phyloP scores from a whole-genome alignment of 1,140 invertebrate genomes.

The Eubasilissa regina region DNA sequence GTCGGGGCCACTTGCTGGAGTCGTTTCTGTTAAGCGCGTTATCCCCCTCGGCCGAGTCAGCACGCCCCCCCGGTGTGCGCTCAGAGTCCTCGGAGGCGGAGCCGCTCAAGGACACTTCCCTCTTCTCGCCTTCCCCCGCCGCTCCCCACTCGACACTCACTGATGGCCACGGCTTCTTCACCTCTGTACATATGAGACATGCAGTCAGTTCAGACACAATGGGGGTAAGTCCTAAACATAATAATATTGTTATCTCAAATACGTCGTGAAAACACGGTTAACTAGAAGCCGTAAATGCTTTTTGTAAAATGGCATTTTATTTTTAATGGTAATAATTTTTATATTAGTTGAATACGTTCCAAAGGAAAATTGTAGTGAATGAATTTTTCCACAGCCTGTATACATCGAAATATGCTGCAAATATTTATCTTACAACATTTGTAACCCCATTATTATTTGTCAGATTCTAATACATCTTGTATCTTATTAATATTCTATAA shows the following conservation, averaged over 20 bases:
- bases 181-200: conserved; percentile 28
- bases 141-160: not conserved
- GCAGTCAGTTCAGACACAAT: too few species aligned
- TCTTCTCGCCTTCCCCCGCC: conserved; percentile 83
- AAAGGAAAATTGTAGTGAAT: not conserved
- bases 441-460: too few species aligned
- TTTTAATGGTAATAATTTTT: not conserved
- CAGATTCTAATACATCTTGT: too few species aligned
- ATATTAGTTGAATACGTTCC: not conserved
- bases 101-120: conserved; percentile 81
- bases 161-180: conserved; percentile 47
- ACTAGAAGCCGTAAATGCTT: conserved; percentile 12
- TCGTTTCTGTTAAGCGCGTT: conserved; percentile 68
- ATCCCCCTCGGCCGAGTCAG: conserved; percentile 92
- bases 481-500: too few species aligned
- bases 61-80: conserved; percentile 81
- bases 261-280: too few species aligned
- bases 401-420: too few species aligned
- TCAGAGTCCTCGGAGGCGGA: conserved; percentile 88
- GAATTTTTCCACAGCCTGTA: too few species aligned
- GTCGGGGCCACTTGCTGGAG: conserved; percentile 83
- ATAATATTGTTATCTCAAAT: not conserved
- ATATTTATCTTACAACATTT: too few species aligned
- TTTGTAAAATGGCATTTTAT: not conserved
- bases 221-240: not conserved